Conservation (phyloP, 2,888 invertebrate genomes). For the Antitype chi region DNA sequence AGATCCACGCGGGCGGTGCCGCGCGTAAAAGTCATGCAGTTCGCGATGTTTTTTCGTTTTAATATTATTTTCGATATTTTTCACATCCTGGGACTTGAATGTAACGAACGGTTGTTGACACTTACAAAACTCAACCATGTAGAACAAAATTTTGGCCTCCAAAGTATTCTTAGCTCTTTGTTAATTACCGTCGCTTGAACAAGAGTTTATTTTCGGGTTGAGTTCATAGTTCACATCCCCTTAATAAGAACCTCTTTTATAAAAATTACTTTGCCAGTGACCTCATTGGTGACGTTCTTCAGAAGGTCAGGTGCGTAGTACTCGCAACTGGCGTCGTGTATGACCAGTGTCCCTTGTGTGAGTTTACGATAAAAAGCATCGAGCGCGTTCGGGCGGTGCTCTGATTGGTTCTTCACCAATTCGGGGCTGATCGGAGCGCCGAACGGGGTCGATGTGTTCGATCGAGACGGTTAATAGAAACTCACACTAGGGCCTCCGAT, state of each 20-base stretch:
- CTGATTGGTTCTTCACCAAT: no score
- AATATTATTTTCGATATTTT: not conserved
- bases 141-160: not conserved
- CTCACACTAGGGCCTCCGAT: no score
- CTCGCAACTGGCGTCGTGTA: not conserved
- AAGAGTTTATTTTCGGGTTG: slow-evolving; percentile 10
- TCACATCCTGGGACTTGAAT: not conserved
- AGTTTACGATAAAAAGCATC: no score
- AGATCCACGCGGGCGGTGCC: no score
- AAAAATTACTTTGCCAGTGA: no score
- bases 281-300: not conserved
- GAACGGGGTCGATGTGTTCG: no score
- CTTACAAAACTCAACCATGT: not conserved
- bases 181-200: not conserved
- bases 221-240: slow-evolving; percentile 17
- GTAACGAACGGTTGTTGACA: not conserved
- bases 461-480: no score
- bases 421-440: no score
- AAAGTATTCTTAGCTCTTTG: slow-evolving; percentile 17
- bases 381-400: no score
- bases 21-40: no score
- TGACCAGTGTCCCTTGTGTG: not conserved
- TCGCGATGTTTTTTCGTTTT: no score
- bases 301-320: not conserved
- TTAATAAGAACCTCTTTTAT: no score